Evolutionary conservation across 2,888 invertebrate genomes (phyloP), one percentile per base, ranked within the genome.

Genomic region (Iphiclides podalirius): DNA sequence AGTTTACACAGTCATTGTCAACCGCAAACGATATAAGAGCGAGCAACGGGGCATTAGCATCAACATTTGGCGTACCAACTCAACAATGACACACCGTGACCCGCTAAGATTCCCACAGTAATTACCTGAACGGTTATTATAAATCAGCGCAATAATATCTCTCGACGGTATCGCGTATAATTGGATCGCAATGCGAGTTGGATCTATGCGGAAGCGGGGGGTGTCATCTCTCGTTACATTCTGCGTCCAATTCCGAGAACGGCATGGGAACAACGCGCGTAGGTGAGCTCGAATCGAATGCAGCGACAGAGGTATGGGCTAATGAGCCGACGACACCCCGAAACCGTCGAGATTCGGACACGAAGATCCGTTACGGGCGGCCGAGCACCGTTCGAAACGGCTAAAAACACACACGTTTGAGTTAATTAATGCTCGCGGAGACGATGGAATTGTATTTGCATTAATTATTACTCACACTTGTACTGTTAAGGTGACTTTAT

Each of bases 181-280:
- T 85, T 83, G 79, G 79, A 80, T 82, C 72, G 84, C 80, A 84
- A 85, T 83, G 82, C 72, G 79, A 85, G 78, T 70, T 69, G 70
- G 70, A 69, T 78, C 72, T 82, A 87, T 83, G 87, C 87, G 87
- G 87, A 87, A 86, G 80, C 78, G 72, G 68, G n/a, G 75, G 72
- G 74, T 72, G 69, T 67, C 75, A 75, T 79, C 81, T 87, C 84
- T 76, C 57, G 79, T 87, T 87, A 83, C 88, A 85, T 81, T 81
- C 79, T 83, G 72, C 77, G 80, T 77, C 74, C 79, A 75, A 72
- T 88, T 87, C 88, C 65, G 52, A 79, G 87, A 87, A 88, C 74
- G 63, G 74, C 85, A 84, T 86, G 86, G 80, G 88, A 87, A 87
- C 61, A 63, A 56, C 55, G 59, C 54, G 57, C 61, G 63, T 58